Conservation (phyloP, 2,113 vertebrate genomes). For the Nansenia antarctica region DNA sequence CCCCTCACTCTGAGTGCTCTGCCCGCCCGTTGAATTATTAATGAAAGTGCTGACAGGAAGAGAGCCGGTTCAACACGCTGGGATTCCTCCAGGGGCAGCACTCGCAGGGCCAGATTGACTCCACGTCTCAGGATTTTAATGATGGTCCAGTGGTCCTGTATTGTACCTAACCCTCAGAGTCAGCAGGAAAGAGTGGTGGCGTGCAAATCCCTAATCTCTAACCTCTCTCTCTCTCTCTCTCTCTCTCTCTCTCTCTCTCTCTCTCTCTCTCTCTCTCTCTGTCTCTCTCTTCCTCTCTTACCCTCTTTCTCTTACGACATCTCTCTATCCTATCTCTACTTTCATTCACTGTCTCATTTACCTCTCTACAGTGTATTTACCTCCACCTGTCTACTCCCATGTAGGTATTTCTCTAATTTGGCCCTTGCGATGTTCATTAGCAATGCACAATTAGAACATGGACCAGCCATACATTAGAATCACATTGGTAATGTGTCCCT, state of each 20-base stretch:
- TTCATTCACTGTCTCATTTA: no score
- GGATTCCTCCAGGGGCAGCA: conserved; percentile 55
- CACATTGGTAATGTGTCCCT: not conserved
- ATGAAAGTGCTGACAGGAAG: conserved; percentile 72
- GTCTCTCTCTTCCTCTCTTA: not conserved
- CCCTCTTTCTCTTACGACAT: not conserved
- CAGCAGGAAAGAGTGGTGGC: conserved; percentile 63
- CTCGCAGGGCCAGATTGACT: conserved; percentile 59
- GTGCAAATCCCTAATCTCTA: conserved; percentile 46
- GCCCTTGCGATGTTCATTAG: not conserved
- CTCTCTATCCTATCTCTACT: no score
- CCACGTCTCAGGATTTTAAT: conserved; percentile 63
- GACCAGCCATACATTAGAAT: no score
- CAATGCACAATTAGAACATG: no score
- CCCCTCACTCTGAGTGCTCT: conserved; percentile 46
- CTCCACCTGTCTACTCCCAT: no score
- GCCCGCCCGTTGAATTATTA: conserved; percentile 63
- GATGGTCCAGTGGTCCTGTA: conserved; percentile 62
- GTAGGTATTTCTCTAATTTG: not conserved
- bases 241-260: not conserved
- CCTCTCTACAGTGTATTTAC: no score
- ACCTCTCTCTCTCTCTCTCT: no score
- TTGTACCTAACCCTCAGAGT: conserved; percentile 41
- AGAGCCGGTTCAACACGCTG: conserved; percentile 59
- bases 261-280: not conserved